Conservation (phyloP, 2,797 vertebrate species). For the Leptatherina wallacei region DNA sequence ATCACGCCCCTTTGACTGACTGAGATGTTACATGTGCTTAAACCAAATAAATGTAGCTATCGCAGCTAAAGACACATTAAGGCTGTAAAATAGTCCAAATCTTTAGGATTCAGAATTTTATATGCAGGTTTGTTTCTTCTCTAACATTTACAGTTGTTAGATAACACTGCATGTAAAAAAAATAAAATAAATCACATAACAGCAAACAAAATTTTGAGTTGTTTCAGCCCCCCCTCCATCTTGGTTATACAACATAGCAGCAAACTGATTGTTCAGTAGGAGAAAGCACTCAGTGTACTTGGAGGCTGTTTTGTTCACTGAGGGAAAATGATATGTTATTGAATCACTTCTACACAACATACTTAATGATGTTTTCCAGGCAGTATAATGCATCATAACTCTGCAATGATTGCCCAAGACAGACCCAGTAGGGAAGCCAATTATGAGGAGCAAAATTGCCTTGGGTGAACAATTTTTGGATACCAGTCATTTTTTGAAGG, state of each 20-base stretch:
- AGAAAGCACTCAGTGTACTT: conserved; percentile 42
- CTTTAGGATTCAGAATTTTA: rapidly evolving
- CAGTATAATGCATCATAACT: conserved; percentile 75
- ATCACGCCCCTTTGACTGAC: conserved; percentile 53
- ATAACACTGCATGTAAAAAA: not conserved
- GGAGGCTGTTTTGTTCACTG: conserved; percentile 61
- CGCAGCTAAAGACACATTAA: conserved; percentile 1
- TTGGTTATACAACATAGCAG: conserved; percentile 50
- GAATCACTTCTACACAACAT: conserved; percentile 65
- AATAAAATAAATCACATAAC: conserved; percentile 53
- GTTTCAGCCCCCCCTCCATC: conserved; percentile 38
- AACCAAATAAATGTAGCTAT: conserved; percentile 10
- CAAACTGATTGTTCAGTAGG: conserved; percentile 51
- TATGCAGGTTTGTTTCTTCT: not conserved
- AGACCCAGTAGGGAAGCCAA: conserved; percentile 70
- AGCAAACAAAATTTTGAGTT: conserved; percentile 36
- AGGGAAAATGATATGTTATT: conserved; percentile 78
- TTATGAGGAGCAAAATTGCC: conserved; percentile 75
- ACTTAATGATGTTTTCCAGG: conserved; percentile 74
- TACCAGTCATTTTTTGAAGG: conserved; percentile 78
- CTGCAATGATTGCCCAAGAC: conserved; percentile 67
- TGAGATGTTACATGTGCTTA: conserved; percentile 8
- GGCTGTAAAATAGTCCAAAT: not conserved
- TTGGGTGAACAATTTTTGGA: conserved; percentile 76
- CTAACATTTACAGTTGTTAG: not conserved